These are phyloP conservation scores for Camelus bactrianus DNA, from an alignment of 2,113 vertebrate species.

Conservation along the genomic window DNA sequence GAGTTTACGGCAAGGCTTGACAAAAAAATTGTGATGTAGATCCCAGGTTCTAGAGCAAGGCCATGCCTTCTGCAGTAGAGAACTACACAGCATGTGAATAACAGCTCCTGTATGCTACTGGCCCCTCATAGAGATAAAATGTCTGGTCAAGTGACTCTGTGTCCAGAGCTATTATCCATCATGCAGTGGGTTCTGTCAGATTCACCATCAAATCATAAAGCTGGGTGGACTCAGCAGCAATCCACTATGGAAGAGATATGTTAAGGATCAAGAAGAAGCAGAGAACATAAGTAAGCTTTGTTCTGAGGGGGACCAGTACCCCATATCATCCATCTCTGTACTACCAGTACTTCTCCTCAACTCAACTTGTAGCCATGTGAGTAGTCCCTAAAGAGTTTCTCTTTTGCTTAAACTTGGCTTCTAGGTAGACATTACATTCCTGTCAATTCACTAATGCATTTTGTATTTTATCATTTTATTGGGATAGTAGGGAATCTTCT, in stretches of 20 bases:
- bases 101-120: not conserved
- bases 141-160: not conserved
- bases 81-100: not conserved
- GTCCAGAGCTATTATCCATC: not conserved
- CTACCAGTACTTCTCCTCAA: not conserved
- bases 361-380: not conserved
- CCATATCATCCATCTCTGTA: not conserved
- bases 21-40: not conserved
- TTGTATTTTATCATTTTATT: not conserved
- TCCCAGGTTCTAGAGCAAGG: not conserved
- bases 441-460: not conserved
- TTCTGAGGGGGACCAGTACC: not conserved
- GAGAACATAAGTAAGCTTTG: not conserved
- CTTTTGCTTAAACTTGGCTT: constrained; percentile 5
- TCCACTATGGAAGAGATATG: not conserved
- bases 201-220: not conserved
- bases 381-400: not conserved
- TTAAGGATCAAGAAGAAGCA: not conserved
- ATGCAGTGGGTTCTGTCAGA: not conserved
- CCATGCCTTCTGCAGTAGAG: not conserved
- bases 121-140: not conserved
- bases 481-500: not conserved
- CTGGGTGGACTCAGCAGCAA: not conserved
- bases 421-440: not conserved
- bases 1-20: not conserved